Conservation (phyloP, 2,797 vertebrate genomes). For the Lacerta agilis region DNA sequence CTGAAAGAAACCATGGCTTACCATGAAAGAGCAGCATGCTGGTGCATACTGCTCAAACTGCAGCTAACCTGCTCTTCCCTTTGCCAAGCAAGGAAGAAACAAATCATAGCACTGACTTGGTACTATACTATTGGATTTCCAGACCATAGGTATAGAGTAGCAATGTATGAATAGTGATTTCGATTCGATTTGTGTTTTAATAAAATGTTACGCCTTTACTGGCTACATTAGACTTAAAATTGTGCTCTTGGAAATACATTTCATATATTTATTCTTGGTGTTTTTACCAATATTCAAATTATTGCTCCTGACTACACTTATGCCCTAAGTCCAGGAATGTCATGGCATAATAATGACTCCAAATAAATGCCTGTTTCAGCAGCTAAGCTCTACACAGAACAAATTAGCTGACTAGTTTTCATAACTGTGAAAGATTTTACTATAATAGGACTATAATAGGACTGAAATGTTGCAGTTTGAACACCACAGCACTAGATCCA, state of each 20-base stretch:
- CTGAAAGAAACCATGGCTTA: too few relatives aligned
- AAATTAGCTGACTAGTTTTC: constrained; percentile 6
- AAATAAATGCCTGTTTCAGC: constrained; percentile 27
- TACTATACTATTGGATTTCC: not conserved
- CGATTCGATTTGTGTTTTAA: not conserved
- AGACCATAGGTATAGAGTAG: not conserved
- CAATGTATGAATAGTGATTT: not conserved
- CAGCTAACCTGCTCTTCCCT: too few relatives aligned
- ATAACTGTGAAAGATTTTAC: not conserved
- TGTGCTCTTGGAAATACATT: too few relatives aligned
- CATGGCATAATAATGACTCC: not conserved
- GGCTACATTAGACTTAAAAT: not conserved
- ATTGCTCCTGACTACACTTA: not conserved
- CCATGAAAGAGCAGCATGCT: too few relatives aligned
- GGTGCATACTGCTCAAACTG: too few relatives aligned
- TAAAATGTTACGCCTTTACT: not conserved
- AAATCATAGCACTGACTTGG: too few relatives aligned
- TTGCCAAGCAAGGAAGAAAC: too few relatives aligned
- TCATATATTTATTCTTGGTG: too few relatives aligned
- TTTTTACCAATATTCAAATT: not conserved
- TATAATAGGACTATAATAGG: constrained; percentile 12
- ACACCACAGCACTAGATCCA: constrained; percentile 26
- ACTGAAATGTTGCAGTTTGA: constrained; percentile 25
- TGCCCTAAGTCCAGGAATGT: not conserved
- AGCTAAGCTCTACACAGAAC: constrained; percentile 38